Conservation (phyloP, 2,888 invertebrate species). For the Standfussiana lucernea region DNA sequence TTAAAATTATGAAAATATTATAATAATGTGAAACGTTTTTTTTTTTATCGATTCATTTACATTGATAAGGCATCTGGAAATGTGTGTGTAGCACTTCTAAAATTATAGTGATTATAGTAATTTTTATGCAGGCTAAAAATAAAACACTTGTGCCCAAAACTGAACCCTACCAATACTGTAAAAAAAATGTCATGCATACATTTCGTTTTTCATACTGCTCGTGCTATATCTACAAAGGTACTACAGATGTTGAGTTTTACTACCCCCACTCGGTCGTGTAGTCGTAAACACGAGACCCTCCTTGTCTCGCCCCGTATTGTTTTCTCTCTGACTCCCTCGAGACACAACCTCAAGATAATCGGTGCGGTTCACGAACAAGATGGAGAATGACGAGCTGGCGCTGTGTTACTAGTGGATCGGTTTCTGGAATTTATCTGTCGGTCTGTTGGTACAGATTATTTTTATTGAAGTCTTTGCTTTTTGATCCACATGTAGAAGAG, state of each 20-base stretch:
- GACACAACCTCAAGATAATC: constrained; percentile 27
- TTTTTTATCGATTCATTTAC: too few species aligned
- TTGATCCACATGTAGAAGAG: not conserved
- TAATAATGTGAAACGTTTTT: too few species aligned
- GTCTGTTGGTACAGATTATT: not conserved
- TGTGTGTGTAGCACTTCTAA: too few species aligned
- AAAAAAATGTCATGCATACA: not conserved
- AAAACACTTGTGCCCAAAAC: not conserved
- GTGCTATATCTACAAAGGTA: not conserved
- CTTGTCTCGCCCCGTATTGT: not conserved
- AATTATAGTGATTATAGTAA: too few species aligned
- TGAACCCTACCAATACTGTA: too few species aligned
- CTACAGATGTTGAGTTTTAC: not conserved
- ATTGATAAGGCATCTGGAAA: too few species aligned
- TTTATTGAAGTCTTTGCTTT: not conserved
- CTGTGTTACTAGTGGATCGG: not conserved
- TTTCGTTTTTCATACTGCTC: not conserved
- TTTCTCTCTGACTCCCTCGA: not conserved
- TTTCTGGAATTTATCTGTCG: not conserved
- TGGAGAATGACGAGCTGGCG: not conserved
- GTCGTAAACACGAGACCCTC: constrained; percentile 20
- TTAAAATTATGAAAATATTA: too few species aligned
- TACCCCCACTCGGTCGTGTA: not conserved
- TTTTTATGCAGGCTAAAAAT: not conserved
- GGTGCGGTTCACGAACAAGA: constrained; percentile 2